A percentile compares a stretch with the other conserved stretches of the same genome.
phyloP scores from a whole-genome alignment of 2,113 vertebrate genomes.

The Romanogobio albipinnatus region DNA sequence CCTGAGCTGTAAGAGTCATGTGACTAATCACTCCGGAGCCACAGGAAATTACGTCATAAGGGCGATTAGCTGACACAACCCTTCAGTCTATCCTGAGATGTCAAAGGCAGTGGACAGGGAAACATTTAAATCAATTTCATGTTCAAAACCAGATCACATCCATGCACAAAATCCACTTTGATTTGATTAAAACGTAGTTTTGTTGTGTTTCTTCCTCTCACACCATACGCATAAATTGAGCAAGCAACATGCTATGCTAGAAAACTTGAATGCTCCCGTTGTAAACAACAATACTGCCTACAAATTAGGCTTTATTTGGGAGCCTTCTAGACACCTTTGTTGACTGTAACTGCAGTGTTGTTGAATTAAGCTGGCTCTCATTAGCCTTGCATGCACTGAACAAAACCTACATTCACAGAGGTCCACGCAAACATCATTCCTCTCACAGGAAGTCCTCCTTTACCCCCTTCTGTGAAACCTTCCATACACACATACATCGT shows the following conservation, averaged over 20 bases:
- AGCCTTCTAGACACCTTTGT: not conserved
- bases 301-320: not conserved
- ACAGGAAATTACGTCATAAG: not conserved
- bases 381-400: conserved; percentile 76
- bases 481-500: conserved; percentile 24
- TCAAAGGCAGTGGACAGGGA: not conserved
- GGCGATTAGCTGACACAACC: not conserved
- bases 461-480: conserved; percentile 53
- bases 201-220: not conserved
- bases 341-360: conserved; percentile 51
- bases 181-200: conserved; percentile 1
- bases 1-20: not conserved
- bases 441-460: conserved; percentile 90
- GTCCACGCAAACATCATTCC: conserved; percentile 81
- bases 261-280: not conserved
- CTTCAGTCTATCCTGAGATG: no score
- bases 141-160: no score
- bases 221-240: not conserved
- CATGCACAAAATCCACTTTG: not conserved
- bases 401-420: conserved; percentile 60
- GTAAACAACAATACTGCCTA: not conserved
- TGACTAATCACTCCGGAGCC: not conserved
- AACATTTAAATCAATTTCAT: not conserved
- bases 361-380: conserved; percentile 79
- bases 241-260: not conserved